Percentiles rank a stretch among this genome's conserved stretches.
phyloP scores from a whole-genome alignment of 2,888 invertebrate species.

The Andrena flavipes region DNA sequence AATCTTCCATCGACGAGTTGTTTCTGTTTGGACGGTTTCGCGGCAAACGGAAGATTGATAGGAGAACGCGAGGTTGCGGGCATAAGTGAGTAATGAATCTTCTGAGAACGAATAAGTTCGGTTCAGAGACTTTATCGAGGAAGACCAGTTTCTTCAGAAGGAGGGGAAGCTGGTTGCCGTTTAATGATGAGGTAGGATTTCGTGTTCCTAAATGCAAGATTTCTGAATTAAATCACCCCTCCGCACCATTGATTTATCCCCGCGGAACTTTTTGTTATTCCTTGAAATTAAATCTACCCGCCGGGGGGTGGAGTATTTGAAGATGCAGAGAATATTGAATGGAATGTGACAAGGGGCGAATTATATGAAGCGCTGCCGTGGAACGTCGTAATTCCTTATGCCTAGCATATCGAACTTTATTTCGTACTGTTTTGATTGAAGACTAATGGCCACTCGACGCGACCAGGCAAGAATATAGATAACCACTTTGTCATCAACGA shows the following conservation, averaged over 20 bases:
- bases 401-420: slow-evolving; percentile 26
- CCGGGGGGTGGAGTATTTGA: neutral
- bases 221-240: too few relatives aligned
- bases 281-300: too few relatives aligned
- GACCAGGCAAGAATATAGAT: slow-evolving; percentile 49
- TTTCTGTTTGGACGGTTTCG: neutral
- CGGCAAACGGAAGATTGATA: neutral
- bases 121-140: too few relatives aligned
- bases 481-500: slow-evolving; percentile 61
- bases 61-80: too few relatives aligned
- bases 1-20: slow-evolving; percentile 2
- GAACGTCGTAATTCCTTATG: slow-evolving; percentile 21
- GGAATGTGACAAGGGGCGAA: neutral
- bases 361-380: neutral
- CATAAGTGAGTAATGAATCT: too few relatives aligned
- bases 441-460: slow-evolving; percentile 54
- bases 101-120: too few relatives aligned
- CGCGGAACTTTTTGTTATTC: too few relatives aligned
- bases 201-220: too few relatives aligned
- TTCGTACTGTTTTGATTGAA: slow-evolving; percentile 34
- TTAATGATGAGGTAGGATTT: too few relatives aligned
- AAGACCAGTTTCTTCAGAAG: too few relatives aligned
- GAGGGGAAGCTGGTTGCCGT: too few relatives aligned
- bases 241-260: too few relatives aligned
- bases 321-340: neutral